phyloP scores from a whole-genome alignment of 2,113 vertebrate species.

The Tupaia tana region DNA sequence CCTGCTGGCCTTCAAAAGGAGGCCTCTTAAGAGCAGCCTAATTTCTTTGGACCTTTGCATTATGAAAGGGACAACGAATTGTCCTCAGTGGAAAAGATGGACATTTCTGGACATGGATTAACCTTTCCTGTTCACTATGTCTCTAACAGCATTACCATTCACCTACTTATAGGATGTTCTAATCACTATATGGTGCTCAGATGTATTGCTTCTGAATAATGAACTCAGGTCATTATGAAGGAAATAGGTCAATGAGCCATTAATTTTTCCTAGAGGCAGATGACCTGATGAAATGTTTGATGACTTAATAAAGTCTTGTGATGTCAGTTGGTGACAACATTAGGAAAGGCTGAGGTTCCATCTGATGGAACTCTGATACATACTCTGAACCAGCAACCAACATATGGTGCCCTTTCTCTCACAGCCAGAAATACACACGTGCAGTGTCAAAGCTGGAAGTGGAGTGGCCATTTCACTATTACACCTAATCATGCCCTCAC shows the following conservation, averaged over 20 bases:
- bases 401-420: background rate
- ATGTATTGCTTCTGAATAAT: background rate
- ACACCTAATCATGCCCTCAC: fast-evolving
- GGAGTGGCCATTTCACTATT: background rate
- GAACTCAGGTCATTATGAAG: no score
- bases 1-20: no score
- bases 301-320: background rate
- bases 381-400: background rate
- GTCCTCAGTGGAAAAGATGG: background rate
- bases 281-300: background rate
- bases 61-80: background rate
- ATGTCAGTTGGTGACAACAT: background rate
- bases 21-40: no score
- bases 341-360: background rate
- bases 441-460: background rate
- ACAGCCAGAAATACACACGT: fast-evolving
- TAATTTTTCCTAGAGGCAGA: background rate
- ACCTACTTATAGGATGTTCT: no score
- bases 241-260: background rate
- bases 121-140: background rate
- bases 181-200: background rate
- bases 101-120: background rate
- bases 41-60: background rate
- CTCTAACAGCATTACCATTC: background rate
- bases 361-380: background rate